phyloP scores from a whole-genome alignment of 1,140 invertebrate species.

The Leguminivora glycinivorella region DNA sequence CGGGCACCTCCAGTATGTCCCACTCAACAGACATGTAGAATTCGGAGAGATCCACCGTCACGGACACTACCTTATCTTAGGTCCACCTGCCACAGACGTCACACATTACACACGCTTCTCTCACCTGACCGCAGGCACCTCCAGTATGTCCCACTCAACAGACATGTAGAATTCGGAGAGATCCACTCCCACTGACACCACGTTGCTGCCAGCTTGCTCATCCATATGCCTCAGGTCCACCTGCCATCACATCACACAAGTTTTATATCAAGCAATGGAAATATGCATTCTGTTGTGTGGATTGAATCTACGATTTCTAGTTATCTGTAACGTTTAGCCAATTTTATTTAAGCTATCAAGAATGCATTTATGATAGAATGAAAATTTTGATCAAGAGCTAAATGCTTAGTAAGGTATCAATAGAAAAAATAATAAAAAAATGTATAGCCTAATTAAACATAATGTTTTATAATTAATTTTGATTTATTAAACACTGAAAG shows the following conservation, averaged over 20 bases:
- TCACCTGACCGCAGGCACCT: no score
- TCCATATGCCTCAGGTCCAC: constrained; percentile 94
- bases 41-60: no score
- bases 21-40: constrained; percentile 98
- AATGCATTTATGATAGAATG: constrained; percentile 1
- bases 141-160: no score
- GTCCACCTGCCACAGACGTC: no score
- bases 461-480: neutral
- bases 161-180: constrained; percentile 96
- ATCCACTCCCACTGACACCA: constrained; percentile 94
- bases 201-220: constrained; percentile 88
- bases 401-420: neutral
- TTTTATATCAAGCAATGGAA: neutral
- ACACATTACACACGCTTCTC: no score
- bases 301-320: neutral
- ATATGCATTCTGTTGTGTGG: neutral
- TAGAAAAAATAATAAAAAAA: neutral
- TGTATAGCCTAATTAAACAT: neutral
- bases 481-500: constrained; percentile 19
- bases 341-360: neutral
- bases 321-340: constrained; percentile 2
- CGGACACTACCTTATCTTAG: no score
- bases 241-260: constrained; percentile 74
- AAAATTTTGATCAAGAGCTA: neutral
- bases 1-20: no score